A percentile compares a stretch with the other conserved stretches of the same genome.
Conservation (phyloP, 2,888 invertebrate species). For the Andrena flavipes region DNA sequence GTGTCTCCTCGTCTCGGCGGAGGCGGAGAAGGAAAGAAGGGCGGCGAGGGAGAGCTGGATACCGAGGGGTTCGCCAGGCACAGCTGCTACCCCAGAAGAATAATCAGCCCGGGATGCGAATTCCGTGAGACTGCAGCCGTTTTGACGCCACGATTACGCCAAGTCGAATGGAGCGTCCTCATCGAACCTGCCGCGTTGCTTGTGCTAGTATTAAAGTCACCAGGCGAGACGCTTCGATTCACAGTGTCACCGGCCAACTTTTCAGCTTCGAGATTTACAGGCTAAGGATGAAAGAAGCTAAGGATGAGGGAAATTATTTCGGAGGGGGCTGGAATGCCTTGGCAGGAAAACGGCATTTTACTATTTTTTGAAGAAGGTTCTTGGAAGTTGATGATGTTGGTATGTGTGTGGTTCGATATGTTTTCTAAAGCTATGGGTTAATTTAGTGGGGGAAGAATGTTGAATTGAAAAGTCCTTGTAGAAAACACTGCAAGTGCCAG, state of each 20-base stretch:
- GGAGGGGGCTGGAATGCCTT: neutral
- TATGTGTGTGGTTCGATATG: too few relatives aligned
- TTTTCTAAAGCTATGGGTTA: too few relatives aligned
- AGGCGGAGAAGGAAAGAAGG: constrained; percentile 24
- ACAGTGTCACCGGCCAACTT: neutral
- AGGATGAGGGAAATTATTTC: neutral
- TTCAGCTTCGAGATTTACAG: neutral
- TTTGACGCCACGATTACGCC: neutral
- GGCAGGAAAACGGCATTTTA: too few relatives aligned
- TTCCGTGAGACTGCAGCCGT: constrained; percentile 45
- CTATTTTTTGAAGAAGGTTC: too few relatives aligned
- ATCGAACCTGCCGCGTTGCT: neutral
- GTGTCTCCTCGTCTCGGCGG: neutral
- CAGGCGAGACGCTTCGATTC: neutral
- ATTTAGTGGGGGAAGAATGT: too few relatives aligned
- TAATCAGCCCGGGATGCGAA: constrained; percentile 52
- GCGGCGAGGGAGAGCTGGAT: constrained; percentile 35
- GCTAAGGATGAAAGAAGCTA: neutral
- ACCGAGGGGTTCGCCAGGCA: constrained; percentile 54
- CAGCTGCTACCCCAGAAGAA: constrained; percentile 65
- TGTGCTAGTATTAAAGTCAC: constrained; percentile 40
- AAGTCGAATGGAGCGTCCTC: neutral
- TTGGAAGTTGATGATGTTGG: too few relatives aligned
- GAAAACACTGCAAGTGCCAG: too few relatives aligned
- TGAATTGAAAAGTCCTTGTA: too few relatives aligned